Evolutionary conservation across 2,888 invertebrate species (phyloP), one percentile per base, ranked within the genome.

Genomic region (Alcis repandata): DNA sequence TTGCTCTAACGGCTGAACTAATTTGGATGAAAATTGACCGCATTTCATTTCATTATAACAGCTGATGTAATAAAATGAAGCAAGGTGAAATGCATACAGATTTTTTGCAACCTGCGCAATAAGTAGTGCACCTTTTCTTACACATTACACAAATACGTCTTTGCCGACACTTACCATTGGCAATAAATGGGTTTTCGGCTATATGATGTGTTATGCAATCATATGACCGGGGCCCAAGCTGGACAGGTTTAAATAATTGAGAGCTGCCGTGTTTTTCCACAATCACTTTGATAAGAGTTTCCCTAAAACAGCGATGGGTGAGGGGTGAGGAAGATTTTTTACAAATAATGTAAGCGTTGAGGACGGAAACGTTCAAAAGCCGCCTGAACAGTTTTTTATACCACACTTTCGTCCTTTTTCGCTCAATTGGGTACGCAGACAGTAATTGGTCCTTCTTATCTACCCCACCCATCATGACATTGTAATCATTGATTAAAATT

Each of bases 351-450:
- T 54, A 72, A 1, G 71, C 51, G 22, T 75, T 73, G 0, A 69
- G 15, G 0, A 73, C 59, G 8, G 63, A 63, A 0, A 70, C 57
- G 36, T 73, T 73, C 0, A 73, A 22, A 1, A 75, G 52, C 13
- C 70, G 41, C 0, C 59, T 22, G 19, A 78, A 76, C 0, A 78
- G 32, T 63, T 74, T 76, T 52, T 77, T 74, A 59, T 76, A 77
- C 78, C 77, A 79, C 0, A 74, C 48, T 8, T 17, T 61, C 6
- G 68, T 68, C 13, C 70, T 22, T 59, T 71, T 73, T 7, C 76
- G 22, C 57, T 77, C 78, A 6, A 75, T 61, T 4, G 75, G 78
- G 40, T 75, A 78, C 62, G 59, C 68, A 10, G 75, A 53, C 6
- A 68, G 54, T 17, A 63, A 57, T 46, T 77, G 77, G 41, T 77